phyloP scores from a whole-genome alignment of 2,797 vertebrate species.

The Arrhamphus sclerolepis region DNA sequence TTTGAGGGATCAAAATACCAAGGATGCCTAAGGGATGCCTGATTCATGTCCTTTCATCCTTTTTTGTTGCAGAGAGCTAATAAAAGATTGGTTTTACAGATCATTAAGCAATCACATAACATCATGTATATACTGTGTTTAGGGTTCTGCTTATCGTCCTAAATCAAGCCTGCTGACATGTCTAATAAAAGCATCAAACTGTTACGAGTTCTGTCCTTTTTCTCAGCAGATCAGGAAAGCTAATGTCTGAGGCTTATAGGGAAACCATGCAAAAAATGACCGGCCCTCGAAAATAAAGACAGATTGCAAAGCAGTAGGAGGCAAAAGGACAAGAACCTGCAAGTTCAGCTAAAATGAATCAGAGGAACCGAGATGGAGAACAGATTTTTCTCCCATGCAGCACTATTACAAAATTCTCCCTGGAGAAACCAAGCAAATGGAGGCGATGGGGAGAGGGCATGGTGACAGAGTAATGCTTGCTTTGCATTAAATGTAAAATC shows the following conservation, averaged over 20 bases:
- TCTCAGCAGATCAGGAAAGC: constrained; percentile 44
- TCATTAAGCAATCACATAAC: constrained; percentile 50
- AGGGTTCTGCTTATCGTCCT: constrained; percentile 12
- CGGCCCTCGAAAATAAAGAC: constrained; percentile 68
- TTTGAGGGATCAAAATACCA: not conserved
- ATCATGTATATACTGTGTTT: constrained; percentile 34
- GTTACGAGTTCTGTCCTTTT: constrained; percentile 41
- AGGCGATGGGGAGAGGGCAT: constrained; percentile 27
- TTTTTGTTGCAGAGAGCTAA: constrained; percentile 27
- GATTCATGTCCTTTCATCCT: constrained; percentile 53
- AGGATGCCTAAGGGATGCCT: too few species aligned
- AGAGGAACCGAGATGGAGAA: constrained; percentile 53
- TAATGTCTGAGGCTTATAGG: constrained; percentile 46
- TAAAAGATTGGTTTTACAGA: constrained; percentile 54
- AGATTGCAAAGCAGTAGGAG: constrained; percentile 75
- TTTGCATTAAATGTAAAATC: constrained; percentile 41
- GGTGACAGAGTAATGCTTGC: constrained; percentile 31
- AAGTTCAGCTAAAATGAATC: constrained; percentile 75
- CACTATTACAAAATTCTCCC: constrained; percentile 63
- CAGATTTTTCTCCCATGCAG: constrained; percentile 62
- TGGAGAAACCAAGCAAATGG: constrained; percentile 40
- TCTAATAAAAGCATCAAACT: constrained; percentile 51
- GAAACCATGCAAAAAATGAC: constrained; percentile 50
- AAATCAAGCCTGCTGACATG: not conserved
- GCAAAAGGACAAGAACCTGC: constrained; percentile 72